These are phyloP conservation scores for Eupithecia tripunctaria DNA, from an alignment of 2,888 invertebrate genomes.

Conservation along the genomic window DNA sequence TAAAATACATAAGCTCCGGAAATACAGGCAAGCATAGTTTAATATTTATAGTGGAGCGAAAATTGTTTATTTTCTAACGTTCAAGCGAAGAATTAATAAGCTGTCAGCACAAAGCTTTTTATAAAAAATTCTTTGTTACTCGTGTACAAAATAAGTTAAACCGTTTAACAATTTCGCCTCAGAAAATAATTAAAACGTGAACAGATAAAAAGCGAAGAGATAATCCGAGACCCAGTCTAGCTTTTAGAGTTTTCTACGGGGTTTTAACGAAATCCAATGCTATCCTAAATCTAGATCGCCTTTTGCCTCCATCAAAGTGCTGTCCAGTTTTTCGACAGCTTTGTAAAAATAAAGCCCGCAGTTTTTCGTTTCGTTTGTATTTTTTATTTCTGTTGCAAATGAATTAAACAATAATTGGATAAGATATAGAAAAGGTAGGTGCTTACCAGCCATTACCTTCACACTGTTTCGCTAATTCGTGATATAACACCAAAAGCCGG, in stretches of 20 bases:
- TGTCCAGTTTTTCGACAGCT: neutral
- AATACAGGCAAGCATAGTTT: conserved; percentile 16
- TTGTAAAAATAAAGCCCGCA: neutral
- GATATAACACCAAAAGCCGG: too few species aligned
- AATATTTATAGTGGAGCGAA: neutral
- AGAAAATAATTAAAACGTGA: conserved; percentile 60
- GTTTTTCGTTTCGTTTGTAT: neutral
- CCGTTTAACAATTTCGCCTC: conserved; percentile 55
- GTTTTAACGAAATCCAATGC: neutral
- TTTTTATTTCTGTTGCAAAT: neutral
- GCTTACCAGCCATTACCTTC: neutral
- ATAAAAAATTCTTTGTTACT: conserved; percentile 46
- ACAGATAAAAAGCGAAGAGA: conserved; percentile 34
- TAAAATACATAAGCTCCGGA: neutral
- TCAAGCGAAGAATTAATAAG: conserved; percentile 44
- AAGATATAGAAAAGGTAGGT: neutral
- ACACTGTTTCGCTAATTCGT: neutral
- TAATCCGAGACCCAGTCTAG: conserved; percentile 45
- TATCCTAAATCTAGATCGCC: neutral
- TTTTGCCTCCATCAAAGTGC: neutral
- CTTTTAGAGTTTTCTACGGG: neutral
- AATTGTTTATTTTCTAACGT: conserved; percentile 23
- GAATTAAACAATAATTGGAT: neutral
- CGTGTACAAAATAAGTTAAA: conserved; percentile 37
- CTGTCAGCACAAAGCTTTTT: conserved; percentile 46